Conservation (phyloP, 2,113 vertebrate genomes). For the Oreotrochilus melanogaster region DNA sequence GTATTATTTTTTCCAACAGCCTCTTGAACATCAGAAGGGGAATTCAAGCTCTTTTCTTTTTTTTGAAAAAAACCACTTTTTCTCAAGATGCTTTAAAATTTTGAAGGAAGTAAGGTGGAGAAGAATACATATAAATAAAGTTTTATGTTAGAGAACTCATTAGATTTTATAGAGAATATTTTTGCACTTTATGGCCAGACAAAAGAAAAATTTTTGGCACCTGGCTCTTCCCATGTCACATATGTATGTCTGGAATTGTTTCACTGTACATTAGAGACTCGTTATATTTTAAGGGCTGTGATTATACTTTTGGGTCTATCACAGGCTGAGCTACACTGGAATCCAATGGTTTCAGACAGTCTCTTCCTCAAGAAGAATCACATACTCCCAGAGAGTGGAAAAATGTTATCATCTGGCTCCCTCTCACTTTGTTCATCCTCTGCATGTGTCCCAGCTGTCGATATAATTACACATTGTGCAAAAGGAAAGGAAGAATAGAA, state of each 20-base stretch:
- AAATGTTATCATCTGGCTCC: background rate
- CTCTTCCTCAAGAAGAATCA: slow-evolving; percentile 1
- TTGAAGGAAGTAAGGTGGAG: background rate
- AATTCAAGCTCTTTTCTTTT: background rate
- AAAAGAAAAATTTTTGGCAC: background rate
- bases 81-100: background rate
- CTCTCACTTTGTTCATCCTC: background rate
- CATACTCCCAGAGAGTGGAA: background rate
- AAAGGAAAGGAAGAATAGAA: background rate
- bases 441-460: background rate
- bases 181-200: background rate
- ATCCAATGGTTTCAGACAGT: background rate
- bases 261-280: background rate
- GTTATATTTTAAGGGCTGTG: background rate
- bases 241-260: background rate
- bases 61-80: background rate
- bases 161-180: background rate
- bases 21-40: background rate
- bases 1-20: background rate
- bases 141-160: background rate
- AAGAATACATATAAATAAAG: background rate
- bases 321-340: background rate
- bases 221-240: background rate
- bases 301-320: background rate
- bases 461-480: background rate